phyloP scores from a whole-genome alignment of 2,888 invertebrate species.

The Trisateles emortualis region DNA sequence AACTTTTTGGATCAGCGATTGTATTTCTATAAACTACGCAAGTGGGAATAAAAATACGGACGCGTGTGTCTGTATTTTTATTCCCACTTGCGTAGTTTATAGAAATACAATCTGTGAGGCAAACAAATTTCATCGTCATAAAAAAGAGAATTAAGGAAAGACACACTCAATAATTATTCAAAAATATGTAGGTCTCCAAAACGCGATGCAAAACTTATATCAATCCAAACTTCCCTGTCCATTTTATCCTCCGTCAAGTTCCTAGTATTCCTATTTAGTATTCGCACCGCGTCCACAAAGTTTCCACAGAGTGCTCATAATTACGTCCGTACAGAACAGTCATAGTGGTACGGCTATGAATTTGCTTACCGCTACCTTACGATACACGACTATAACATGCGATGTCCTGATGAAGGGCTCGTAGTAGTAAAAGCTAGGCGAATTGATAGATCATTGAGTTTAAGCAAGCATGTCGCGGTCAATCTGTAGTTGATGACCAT shows the following conservation, averaged over 20 bases:
- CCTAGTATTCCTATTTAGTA: constrained; percentile 35
- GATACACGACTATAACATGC: constrained; percentile 70
- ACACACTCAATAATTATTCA: no score
- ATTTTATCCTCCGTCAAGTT: constrained; percentile 34
- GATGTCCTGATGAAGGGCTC: constrained; percentile 24
- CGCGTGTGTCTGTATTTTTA: no score
- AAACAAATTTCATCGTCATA: no score
- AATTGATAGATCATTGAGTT: no score
- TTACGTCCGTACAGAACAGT: constrained; percentile 49
- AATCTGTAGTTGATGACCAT: no score
- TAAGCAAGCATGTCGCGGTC: no score
- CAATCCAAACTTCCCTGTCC: constrained; percentile 22
- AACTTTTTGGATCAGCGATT: no score
- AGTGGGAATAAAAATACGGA: no score
- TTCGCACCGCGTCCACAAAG: constrained; percentile 35
- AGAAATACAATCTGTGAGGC: no score
- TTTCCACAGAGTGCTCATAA: constrained; percentile 44
- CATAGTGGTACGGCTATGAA: constrained; percentile 50
- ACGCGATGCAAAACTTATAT: not conserved
- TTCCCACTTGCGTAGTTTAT: no score
- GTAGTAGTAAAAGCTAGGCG: not conserved
- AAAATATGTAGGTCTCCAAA: not conserved
- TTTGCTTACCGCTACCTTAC: constrained; percentile 50
- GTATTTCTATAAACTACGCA: no score
- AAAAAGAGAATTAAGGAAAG: no score